Base-by-base conservation (phyloP, 1,140 invertebrate species). In the Brachionus koreanus region DNA sequence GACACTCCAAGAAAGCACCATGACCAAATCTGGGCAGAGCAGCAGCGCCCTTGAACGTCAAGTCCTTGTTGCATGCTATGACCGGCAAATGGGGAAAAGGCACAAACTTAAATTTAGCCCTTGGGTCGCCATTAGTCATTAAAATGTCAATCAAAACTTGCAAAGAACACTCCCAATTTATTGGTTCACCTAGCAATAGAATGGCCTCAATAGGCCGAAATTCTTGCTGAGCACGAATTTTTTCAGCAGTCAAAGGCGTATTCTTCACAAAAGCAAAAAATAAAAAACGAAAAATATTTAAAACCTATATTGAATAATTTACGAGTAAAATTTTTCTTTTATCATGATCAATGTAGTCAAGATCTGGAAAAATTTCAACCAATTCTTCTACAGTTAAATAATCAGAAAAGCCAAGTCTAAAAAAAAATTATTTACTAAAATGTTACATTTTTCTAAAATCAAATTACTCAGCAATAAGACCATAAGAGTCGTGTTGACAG, bases 311-410 rank as follows among this genome's bases (percentile, higher is more conserved):
- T 43, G 25, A 46, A 43, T n/a, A 37, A 13, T 49, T 75, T 79
- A 79, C 85, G 83, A 87, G 85, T 29, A 85, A 83, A 74, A 84
- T 83, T 82, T 86, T 87, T 85, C 92, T 88, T 83, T 90, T 89
- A 65, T 89, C 87, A 84, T 92, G 91, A 86, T 93, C 92, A 29
- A 93, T 91, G 85, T 91, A 92, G 86, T 93, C 92, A 63, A 93
- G 87, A 69, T 90, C 87, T 7, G 92, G 92, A 85, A 91, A 93
- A 74, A 91, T 90, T 37, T 43, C 35, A 65, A 83, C 52, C 85
- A 89, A 61, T 33, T 82, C 57, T 43, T 82, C 79, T 6, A 82
- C 49, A 9, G 79, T 82, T n/a, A 65, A 16, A 16, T 25, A 43
- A 49, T 83, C 23, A 3, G 16, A 29, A 52, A 76, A 83, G 37